Evolutionary conservation across 2,113 vertebrate species (phyloP).

Genomic region (Saccopteryx leptura): DNA sequence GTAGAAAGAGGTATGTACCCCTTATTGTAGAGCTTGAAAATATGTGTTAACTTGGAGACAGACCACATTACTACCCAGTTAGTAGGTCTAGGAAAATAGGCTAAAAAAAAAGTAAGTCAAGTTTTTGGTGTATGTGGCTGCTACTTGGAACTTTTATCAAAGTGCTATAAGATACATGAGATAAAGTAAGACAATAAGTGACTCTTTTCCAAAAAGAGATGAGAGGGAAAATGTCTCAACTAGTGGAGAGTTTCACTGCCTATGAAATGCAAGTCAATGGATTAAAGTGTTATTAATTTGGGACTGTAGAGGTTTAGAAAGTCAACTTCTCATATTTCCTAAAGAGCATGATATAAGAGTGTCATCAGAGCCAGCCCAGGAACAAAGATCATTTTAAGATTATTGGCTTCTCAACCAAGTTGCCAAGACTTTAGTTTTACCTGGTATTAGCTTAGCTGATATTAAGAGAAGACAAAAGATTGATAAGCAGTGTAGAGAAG

Average conservation of each 20-base stretch:
- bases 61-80: not conserved
- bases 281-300: conserved; percentile 37
- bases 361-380: not conserved
- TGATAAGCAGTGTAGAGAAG: not conserved
- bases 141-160: not conserved
- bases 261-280: not conserved
- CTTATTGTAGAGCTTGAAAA: not conserved
- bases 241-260: not conserved
- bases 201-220: not conserved
- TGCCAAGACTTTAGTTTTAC: not conserved
- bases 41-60: not conserved
- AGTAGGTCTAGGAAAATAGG: not conserved
- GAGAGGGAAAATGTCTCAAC: not conserved
- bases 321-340: not conserved
- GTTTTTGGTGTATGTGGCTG: not conserved
- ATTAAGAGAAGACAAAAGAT: not conserved
- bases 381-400: not conserved
- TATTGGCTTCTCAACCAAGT: not conserved
- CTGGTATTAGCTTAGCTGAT: not conserved
- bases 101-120: not conserved
- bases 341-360: not conserved
- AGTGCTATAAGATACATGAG: not conserved
- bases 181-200: conserved; percentile 37
- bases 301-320: not conserved
- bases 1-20: not conserved